phyloP scores from a whole-genome alignment of 1,140 invertebrate genomes.

The Rhagoletis zephyria region DNA sequence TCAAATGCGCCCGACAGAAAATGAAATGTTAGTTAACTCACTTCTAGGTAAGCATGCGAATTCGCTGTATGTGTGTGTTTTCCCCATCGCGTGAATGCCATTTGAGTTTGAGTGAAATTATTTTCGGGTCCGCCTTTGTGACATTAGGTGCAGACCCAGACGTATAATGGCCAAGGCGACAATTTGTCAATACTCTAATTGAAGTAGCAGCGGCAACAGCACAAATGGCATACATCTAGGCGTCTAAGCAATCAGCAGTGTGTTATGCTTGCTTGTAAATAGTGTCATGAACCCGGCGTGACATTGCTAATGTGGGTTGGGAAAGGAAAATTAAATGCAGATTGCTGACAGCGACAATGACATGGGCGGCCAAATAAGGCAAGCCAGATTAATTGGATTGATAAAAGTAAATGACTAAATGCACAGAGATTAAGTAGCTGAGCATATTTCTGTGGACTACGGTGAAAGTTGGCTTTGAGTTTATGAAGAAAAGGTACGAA shows the following conservation, averaged over 20 bases:
- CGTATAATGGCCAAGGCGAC: conserved; percentile 42
- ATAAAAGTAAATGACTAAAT: conserved; percentile 52
- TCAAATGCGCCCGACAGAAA: neutral
- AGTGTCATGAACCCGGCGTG: conserved; percentile 31
- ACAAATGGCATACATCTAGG: conserved; percentile 39
- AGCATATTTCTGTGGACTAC: conserved; percentile 21
- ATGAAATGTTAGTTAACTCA: conserved; percentile 36
- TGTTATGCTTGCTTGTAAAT: neutral
- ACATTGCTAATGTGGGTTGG: neutral
- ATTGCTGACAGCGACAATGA: conserved; percentile 41
- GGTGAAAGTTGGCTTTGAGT: neutral
- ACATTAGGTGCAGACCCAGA: conserved; percentile 50
- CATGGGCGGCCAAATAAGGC: conserved; percentile 35
- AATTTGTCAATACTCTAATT: conserved; percentile 54
- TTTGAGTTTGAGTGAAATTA: conserved; percentile 10
- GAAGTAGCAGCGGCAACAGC: neutral
- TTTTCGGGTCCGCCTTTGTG: conserved; percentile 42
- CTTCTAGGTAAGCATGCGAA: neutral
- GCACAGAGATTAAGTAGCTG: conserved; percentile 34
- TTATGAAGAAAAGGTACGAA: too few relatives aligned
- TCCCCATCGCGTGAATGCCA: neutral
- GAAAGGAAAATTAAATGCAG: conserved; percentile 27
- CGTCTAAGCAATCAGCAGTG: neutral
- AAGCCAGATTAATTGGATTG: conserved; percentile 48
- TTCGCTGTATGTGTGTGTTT: neutral